Conservation (phyloP, 2,113 vertebrate genomes). For the Lamprotornis superbus region DNA sequence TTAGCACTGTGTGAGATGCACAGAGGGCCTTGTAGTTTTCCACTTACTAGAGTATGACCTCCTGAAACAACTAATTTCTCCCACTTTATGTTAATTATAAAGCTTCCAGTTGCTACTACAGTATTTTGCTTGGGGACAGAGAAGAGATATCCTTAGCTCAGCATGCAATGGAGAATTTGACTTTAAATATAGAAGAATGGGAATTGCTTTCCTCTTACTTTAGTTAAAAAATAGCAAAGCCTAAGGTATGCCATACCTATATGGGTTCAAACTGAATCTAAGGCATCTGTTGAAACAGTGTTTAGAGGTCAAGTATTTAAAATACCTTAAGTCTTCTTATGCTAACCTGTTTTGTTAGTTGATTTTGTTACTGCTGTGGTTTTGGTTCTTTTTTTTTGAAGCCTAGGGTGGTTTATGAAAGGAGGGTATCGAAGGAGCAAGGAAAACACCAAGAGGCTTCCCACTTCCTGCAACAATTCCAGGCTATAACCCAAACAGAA, state of each 20-base stretch:
- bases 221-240: neutral
- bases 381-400: neutral
- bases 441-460: neutral
- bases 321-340: neutral
- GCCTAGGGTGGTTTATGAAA: neutral
- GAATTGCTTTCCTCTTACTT: neutral
- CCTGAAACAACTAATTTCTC: neutral
- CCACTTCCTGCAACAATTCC: neutral
- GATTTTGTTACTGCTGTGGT: neutral
- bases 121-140: neutral
- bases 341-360: neutral
- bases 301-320: neutral
- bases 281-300: neutral
- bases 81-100: slow-evolving; percentile 35
- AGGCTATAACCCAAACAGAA: neutral
- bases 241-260: neutral
- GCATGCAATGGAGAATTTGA: slow-evolving; percentile 18
- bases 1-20: neutral
- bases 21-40: neutral
- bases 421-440: accelerated
- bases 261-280: neutral
- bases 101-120: slow-evolving; percentile 1
- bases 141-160: slow-evolving; percentile 15
- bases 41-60: neutral
- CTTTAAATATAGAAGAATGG: neutral